Evolutionary conservation across 2,113 vertebrate species (phyloP).

Genomic region (Pipa parva): DNA sequence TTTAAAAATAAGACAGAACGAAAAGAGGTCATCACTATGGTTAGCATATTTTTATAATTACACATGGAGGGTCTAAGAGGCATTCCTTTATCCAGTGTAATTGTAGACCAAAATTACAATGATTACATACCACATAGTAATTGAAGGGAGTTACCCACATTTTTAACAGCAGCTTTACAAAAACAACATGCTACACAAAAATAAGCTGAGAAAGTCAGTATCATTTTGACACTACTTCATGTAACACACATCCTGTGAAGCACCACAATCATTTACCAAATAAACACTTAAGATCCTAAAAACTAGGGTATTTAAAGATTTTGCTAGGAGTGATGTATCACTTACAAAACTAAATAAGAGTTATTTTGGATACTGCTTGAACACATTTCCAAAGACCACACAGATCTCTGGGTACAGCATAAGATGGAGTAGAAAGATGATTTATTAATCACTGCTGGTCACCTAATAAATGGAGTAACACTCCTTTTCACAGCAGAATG

Average conservation of each 20-base stretch:
- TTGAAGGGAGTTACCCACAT: constrained; percentile 19
- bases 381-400: too few species aligned
- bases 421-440: too few species aligned
- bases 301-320: too few species aligned
- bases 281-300: too few species aligned
- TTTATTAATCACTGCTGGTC: too few species aligned
- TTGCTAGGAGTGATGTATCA: too few species aligned
- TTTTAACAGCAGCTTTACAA: background rate
- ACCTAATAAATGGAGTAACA: too few species aligned
- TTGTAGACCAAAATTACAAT: constrained; percentile 33
- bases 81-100: constrained; percentile 27
- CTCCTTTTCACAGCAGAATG: too few species aligned
- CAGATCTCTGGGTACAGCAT: too few species aligned
- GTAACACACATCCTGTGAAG: background rate
- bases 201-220: background rate
- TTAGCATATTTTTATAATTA: constrained; percentile 44
- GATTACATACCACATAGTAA: constrained; percentile 13
- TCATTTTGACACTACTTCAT: background rate
- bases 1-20: constrained; percentile 13
- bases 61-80: constrained; percentile 23
- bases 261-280: too few species aligned
- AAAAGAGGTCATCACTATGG: constrained; percentile 32
- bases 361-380: too few species aligned
- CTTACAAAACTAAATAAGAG: too few species aligned
- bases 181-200: background rate